Conservation (phyloP, 2,888 invertebrate species). For the Carcina quercana region DNA sequence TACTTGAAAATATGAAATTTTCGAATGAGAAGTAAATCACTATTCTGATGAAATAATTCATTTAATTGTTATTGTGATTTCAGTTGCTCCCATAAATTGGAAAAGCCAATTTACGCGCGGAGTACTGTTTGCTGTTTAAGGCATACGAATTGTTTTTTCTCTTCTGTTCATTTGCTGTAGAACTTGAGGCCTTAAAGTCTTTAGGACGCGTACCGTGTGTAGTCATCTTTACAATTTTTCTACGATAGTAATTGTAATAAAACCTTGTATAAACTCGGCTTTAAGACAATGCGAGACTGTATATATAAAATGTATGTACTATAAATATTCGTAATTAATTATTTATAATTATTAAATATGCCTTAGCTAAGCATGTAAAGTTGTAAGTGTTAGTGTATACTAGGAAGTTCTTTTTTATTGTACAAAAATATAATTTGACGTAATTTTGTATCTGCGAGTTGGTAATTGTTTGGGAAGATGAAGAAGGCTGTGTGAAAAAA, state of each 20-base stretch:
- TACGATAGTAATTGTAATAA: slow-evolving; percentile 46
- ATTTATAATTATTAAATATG: slow-evolving; percentile 65
- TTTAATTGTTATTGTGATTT: too few relatives aligned
- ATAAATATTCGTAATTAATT: slow-evolving; percentile 57
- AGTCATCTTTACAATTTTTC: slow-evolving; percentile 33
- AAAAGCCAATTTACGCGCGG: slow-evolving; percentile 44
- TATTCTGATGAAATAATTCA: too few relatives aligned
- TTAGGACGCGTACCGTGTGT: slow-evolving; percentile 21
- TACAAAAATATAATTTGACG: slow-evolving; percentile 41
- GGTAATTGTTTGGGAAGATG: slow-evolving; percentile 24
- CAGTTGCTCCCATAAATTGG: slow-evolving; percentile 49
- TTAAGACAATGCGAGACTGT: slow-evolving; percentile 68
- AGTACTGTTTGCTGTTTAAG: slow-evolving; percentile 23
- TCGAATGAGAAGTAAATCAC: too few relatives aligned
- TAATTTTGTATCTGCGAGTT: slow-evolving; percentile 31
- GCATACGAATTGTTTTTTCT: not conserved
- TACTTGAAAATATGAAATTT: too few relatives aligned
- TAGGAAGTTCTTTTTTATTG: slow-evolving; percentile 41
- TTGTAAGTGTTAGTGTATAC: slow-evolving; percentile 36
- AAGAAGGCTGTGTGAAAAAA: slow-evolving; percentile 64
- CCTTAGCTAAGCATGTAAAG: slow-evolving; percentile 50
- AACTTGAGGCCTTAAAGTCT: slow-evolving; percentile 23
- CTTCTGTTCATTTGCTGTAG: slow-evolving; percentile 9
- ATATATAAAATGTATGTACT: slow-evolving; percentile 53
- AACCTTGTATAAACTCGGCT: slow-evolving; percentile 52